Base-by-base conservation (phyloP, 2,888 invertebrate genomes). In the Phaedon cochleariae region DNA sequence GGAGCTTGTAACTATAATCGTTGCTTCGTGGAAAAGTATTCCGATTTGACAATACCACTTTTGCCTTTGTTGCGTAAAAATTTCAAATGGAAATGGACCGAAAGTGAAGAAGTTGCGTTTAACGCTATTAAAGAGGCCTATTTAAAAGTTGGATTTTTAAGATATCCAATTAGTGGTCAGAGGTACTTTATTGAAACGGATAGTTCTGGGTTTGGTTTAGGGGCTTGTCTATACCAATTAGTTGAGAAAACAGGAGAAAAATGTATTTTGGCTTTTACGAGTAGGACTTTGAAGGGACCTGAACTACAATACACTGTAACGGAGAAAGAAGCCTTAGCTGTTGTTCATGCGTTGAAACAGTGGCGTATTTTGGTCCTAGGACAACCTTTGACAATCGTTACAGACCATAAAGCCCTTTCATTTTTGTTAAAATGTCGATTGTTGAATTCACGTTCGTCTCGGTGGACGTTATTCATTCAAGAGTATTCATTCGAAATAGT, bases 31-130 rank as follows among this genome's bases (percentile, higher is more conserved):
- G 1, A 17, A 12, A 52, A 26, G 1, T 61, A 21, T 53, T 34
- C 61, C 2, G 52, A 53, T 22, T 21, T 61, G 6, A 53, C 26
- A 26, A 41, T 61, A 12, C 61, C 61, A 2, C 31, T 54, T 29
- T 31, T 62, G 7, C 6, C 10, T 31, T 54, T 68, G 9, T 57
- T 68, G 18, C 22, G 29, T 20, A 70, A 70, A 53, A 51, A 55
- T 52, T 31, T 10, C 9, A 20, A 12, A 18, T 67, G 69, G 67
- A 37, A 12, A 4, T 65, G 70, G 70, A 49, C 54, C 20, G 45
- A 7, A 1, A 46, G 20, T 15, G 60, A 65, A 29, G 51, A 21
- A 0, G 12, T 57, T 7, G 61, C 49, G 2, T 65, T 62, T 59
- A 41, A 12, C 1, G 31, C 15, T n/a, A 37, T 58, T 12, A 67